These are phyloP conservation scores for Nemapogon koenigi DNA, from an alignment of 2,888 invertebrate species.

Conservation along the genomic window DNA sequence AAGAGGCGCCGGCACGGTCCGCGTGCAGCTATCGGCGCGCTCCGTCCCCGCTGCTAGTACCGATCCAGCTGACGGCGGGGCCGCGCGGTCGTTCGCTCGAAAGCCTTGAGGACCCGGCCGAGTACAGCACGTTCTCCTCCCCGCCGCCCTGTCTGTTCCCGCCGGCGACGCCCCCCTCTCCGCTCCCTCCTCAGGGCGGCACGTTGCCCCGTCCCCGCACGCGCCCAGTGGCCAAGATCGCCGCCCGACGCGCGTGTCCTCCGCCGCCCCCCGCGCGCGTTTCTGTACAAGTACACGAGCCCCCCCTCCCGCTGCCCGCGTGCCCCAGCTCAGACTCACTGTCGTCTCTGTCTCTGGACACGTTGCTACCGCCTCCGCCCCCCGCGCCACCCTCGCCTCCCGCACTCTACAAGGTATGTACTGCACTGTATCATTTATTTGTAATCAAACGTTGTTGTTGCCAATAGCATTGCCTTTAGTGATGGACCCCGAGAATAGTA, in stretches of 20 bases:
- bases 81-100: constrained; percentile 86
- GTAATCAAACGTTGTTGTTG: too few relatives aligned
- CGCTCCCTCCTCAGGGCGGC: too few relatives aligned
- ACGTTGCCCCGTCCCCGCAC: constrained; percentile 88
- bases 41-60: not conserved
- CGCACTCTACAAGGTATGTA: too few relatives aligned
- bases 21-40: not conserved
- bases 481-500: too few relatives aligned
- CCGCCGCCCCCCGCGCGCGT: constrained; percentile 31
- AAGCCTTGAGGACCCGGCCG: constrained; percentile 86
- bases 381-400: constrained; percentile 50
- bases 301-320: constrained; percentile 67
- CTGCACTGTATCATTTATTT: too few relatives aligned
- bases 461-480: too few relatives aligned
- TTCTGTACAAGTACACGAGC: constrained; percentile 24
- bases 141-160: constrained; percentile 78
- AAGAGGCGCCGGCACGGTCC: not conserved
- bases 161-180: constrained; percentile 68
- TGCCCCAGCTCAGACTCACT: constrained; percentile 71
- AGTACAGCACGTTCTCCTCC: constrained; percentile 78
- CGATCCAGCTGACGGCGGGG: constrained; percentile 55
- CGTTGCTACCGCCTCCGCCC: constrained; percentile 69
- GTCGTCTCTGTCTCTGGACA: constrained; percentile 68
- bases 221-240: constrained; percentile 83
- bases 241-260: constrained; percentile 25